These are phyloP conservation scores for Psylliodes chrysocephalus DNA, from an alignment of 2,888 invertebrate species.

Conservation along the genomic window DNA sequence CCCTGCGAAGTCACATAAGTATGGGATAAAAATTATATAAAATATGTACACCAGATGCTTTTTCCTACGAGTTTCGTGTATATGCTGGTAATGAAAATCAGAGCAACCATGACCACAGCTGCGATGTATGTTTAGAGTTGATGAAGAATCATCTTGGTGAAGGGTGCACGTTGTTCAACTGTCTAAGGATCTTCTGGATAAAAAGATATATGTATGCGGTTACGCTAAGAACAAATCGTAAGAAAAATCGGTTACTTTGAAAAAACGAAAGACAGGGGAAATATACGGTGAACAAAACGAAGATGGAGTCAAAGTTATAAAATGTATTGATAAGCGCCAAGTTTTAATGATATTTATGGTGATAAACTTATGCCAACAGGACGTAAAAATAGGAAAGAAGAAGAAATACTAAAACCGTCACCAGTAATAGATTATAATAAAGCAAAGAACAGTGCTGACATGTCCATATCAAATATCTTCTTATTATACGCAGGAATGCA, in stretches of 20 bases:
- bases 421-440: slow-evolving; percentile 34
- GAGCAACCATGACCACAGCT: slow-evolving; percentile 14
- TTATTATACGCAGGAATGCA: neutral
- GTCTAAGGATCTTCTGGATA: slow-evolving; percentile 25
- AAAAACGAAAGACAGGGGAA: slow-evolving; percentile 32
- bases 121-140: slow-evolving; percentile 11
- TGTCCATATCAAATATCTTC: slow-evolving; percentile 6
- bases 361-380: slow-evolving; percentile 24
- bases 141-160: slow-evolving; percentile 17
- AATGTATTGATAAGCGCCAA: slow-evolving; percentile 34
- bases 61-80: slow-evolving; percentile 22
- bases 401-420: slow-evolving; percentile 35
- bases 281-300: slow-evolving; percentile 31
- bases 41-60: slow-evolving; percentile 23
- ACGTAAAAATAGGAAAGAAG: slow-evolving; percentile 26
- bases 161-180: slow-evolving; percentile 26
- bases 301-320: slow-evolving; percentile 30
- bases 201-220: slow-evolving; percentile 27
- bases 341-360: slow-evolving; percentile 34
- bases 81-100: slow-evolving; percentile 18
- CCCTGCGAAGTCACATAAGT: slow-evolving; percentile 25
- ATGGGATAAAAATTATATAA: slow-evolving; percentile 24
- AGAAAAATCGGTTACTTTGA: slow-evolving; percentile 16
- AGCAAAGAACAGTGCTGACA: slow-evolving; percentile 35
- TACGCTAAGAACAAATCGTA: slow-evolving; percentile 27